Evolutionary conservation across 2,888 invertebrate genomes (phyloP).

Genomic region (Galeruca laticollis): DNA sequence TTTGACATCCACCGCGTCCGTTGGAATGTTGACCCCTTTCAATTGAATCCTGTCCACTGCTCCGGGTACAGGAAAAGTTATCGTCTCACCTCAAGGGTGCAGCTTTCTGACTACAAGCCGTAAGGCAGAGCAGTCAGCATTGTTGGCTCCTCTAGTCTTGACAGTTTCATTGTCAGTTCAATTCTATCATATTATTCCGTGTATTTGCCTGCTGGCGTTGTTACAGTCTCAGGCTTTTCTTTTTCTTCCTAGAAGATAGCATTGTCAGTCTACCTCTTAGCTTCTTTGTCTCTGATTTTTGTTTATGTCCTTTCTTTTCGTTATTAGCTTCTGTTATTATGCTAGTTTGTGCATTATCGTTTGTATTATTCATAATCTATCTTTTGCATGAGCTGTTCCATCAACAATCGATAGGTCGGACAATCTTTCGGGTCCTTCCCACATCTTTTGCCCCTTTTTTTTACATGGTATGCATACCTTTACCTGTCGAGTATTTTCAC

Average conservation of each 20-base stretch:
- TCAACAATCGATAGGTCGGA: not conserved
- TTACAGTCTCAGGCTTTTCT: not conserved
- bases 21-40: no score
- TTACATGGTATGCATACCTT: slow-evolving; percentile 12
- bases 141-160: no score
- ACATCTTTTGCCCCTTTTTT: not conserved
- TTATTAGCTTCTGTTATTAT: no score
- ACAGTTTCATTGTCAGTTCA: slow-evolving; percentile 4
- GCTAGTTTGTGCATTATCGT: not conserved
- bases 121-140: no score
- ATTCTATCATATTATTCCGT: no score
- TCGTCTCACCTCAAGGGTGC: no score
- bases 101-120: no score
- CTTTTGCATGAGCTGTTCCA: not conserved
- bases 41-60: no score
- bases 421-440: not conserved
- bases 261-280: slow-evolving; percentile 11
- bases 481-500: not conserved
- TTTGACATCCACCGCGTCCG: no score
- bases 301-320: no score
- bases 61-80: no score
- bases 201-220: no score
- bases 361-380: not conserved
- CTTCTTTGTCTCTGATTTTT: not conserved
- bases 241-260: not conserved